Evolutionary conservation across 2,888 invertebrate species (phyloP), one percentile per base, ranked within the genome.

Genomic region (Nomada ruficornis): DNA sequence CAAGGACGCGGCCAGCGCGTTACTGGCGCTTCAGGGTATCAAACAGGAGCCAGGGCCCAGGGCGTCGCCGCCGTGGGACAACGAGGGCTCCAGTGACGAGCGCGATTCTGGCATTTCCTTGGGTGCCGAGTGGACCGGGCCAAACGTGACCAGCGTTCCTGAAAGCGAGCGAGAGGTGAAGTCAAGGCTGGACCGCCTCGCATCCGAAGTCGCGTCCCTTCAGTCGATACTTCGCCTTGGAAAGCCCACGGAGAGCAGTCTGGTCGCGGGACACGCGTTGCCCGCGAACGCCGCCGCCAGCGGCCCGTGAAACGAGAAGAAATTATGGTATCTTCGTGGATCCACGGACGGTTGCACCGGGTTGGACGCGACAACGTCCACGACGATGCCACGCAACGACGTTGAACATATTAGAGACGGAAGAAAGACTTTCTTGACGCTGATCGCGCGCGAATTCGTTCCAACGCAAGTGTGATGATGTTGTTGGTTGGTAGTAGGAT

Each of bases 71-170:
- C 97, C 97, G 0, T 97, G 97, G 97, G 98, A 98, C 93, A 97
- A 96, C 47, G 98, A 98, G 91, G 98, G 98, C 47, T 98, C 98
- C 75, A 97, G 98, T 90, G 98, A 98, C 93, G 98, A 98, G 93
- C 95, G 98, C 10, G 98, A 98, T 92, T 98, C 98, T 0, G 98
- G 98, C 9, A 98, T 98, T 88, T 98, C 98, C 0, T 94, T 98
- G 74, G 98, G 97, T 2, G 96, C 95, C 11, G 97, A 97, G 86
- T 97, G 95, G 95, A 94, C 95, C 5, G 94, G 94, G 0, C 92
- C 94, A 3, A 91, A 91, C 18, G 92, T 92, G 0, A 92, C 94
- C 50, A 83, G 88, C 26, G 94, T 94, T 52, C 95, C 95, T 68
- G 96, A 96, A 86, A 96, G 96, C 86, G 96, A 97, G 91, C 95